Conservation (phyloP, 2,888 invertebrate species). For the Hyles lineata region DNA sequence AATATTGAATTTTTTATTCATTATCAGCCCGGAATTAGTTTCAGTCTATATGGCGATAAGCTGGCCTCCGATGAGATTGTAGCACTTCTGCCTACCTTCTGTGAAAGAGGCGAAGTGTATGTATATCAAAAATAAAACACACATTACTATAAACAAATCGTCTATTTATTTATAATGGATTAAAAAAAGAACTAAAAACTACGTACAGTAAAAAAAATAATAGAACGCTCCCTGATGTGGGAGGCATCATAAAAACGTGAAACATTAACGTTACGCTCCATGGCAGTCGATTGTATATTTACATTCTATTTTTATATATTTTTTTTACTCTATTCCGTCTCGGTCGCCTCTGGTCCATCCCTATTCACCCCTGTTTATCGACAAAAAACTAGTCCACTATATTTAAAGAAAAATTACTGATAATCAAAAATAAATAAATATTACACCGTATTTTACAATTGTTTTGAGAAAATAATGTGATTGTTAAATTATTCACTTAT, state of each 20-base stretch:
- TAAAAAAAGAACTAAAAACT: slow-evolving; percentile 79
- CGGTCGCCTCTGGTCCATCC: slow-evolving; percentile 2
- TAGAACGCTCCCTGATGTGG: slow-evolving; percentile 39
- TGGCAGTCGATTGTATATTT: slow-evolving; percentile 40
- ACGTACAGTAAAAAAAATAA: slow-evolving; percentile 49
- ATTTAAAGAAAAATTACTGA: too few species aligned
- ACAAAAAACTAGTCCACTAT: background rate
- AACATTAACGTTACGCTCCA: slow-evolving; percentile 36
- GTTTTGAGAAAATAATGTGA: too few species aligned
- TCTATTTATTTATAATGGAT: slow-evolving; percentile 69
- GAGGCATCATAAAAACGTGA: background rate
- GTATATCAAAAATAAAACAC: slow-evolving; percentile 14
- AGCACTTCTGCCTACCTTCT: too few species aligned
- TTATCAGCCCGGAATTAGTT: too few species aligned
- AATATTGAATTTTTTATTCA: too few species aligned
- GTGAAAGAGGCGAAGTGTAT: background rate
- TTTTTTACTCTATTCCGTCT: slow-evolving; percentile 17
- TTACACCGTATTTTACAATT: too few species aligned
- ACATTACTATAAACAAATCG: slow-evolving; percentile 62
- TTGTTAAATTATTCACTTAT: too few species aligned
- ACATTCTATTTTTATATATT: slow-evolving; percentile 27
- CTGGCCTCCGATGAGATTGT: too few species aligned
- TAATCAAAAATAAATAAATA: too few species aligned
- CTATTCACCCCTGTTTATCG: background rate
- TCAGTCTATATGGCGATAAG: too few species aligned